A percentile compares a stretch with the other conserved stretches of the same genome.
Conservation (phyloP, 1,140 invertebrate species). For the Vollenhovia emeryi region DNA sequence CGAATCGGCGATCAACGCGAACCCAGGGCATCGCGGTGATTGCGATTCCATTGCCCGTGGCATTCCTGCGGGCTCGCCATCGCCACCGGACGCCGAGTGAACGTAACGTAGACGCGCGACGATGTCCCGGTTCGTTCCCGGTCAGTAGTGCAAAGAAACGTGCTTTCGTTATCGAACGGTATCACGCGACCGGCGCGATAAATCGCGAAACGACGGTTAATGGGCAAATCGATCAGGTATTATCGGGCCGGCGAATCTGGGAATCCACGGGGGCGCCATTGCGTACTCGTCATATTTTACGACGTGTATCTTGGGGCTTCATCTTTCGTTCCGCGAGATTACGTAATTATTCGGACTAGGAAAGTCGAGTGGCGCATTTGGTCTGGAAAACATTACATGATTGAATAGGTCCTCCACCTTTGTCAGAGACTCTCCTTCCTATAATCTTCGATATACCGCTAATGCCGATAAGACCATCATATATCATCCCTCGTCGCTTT, state of each 20-base stretch:
- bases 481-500: background rate
- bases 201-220: slow-evolving; percentile 25
- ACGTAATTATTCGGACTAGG: background rate
- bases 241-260: slow-evolving; percentile 25
- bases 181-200: slow-evolving; percentile 9
- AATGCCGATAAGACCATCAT: background rate
- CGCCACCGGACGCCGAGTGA: background rate
- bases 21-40: background rate
- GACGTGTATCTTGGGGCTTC: background rate
- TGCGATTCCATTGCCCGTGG: slow-evolving; percentile 13
- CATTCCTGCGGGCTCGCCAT: background rate
- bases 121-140: slow-evolving; percentile 6
- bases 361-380: background rate
- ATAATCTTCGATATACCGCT: background rate
- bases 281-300: background rate
- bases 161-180: slow-evolving; percentile 33
- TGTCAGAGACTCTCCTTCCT: background rate
- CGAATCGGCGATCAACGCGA: slow-evolving; percentile 25
- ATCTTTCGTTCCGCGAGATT: slow-evolving; percentile 6
- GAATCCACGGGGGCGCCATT: background rate
- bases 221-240: slow-evolving; percentile 42
- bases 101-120: slow-evolving; percentile 18
- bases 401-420: background rate
- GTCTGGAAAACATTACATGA: background rate
- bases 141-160: slow-evolving; percentile 26